Conservation (phyloP, 2,797 vertebrate species). For the Pseudochaenichthys georgianus region DNA sequence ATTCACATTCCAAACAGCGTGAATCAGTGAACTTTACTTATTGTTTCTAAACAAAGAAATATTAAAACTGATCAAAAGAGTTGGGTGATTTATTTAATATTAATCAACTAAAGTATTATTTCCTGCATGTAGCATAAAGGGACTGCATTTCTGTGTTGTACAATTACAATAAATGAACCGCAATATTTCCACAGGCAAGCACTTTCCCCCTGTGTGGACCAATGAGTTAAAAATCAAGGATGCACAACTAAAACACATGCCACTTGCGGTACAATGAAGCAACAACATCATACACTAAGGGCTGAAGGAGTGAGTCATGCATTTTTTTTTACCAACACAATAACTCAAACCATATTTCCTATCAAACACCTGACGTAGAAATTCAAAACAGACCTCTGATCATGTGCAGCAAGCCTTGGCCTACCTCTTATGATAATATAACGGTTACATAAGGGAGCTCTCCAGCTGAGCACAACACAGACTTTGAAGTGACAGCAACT, state of each 20-base stretch:
- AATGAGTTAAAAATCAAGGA: neutral
- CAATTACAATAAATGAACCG: neutral
- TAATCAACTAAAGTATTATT: too few relatives aligned
- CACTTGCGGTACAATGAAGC: neutral
- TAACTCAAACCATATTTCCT: slow-evolving; percentile 8
- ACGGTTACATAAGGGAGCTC: slow-evolving; percentile 62
- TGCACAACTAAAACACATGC: neutral
- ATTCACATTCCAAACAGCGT: too few relatives aligned
- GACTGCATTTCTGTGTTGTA: too few relatives aligned
- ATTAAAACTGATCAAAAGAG: too few relatives aligned
- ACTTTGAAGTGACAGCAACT: slow-evolving; percentile 66
- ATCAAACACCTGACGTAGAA: neutral
- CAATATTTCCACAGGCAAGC: neutral
- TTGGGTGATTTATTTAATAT: too few relatives aligned
- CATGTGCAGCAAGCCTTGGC: slow-evolving; percentile 35
- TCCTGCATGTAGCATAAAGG: too few relatives aligned
- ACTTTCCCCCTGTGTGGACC: neutral
- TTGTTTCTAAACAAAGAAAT: too few relatives aligned
- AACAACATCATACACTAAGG: neutral
- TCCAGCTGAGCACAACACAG: slow-evolving; percentile 61
- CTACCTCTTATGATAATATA: slow-evolving; percentile 57
- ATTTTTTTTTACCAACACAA: neutral
- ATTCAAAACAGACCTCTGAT: slow-evolving; percentile 1
- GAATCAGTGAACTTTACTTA: too few relatives aligned
- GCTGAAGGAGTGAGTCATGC: neutral